phyloP scores from a whole-genome alignment of 2,797 vertebrate genomes.

The Aplochiton taeniatus region DNA sequence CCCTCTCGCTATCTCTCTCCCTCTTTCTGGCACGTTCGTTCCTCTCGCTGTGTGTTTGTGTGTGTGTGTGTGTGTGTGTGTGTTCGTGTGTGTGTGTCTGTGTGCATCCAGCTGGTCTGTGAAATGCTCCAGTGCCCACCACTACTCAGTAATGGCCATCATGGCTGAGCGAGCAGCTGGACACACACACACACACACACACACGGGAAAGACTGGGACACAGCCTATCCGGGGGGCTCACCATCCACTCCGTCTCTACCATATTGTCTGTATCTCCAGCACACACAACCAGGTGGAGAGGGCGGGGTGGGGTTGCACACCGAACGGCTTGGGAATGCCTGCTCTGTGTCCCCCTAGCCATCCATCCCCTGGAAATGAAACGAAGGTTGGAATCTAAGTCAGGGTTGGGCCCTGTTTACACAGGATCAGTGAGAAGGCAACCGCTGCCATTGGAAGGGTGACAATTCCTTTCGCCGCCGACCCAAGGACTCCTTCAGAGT shows the following conservation, averaged over 20 bases:
- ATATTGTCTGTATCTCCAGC: constrained; percentile 58
- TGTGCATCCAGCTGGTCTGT: constrained; percentile 70
- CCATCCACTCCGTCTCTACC: constrained; percentile 64
- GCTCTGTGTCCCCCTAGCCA: too few relatives aligned
- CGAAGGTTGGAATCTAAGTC: too few relatives aligned
- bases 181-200: constrained; percentile 38
- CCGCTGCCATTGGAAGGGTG: too few relatives aligned
- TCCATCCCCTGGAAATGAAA: too few relatives aligned
- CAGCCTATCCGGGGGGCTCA: constrained; percentile 53
- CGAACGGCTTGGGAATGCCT: too few relatives aligned
- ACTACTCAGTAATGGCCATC: constrained; percentile 61
- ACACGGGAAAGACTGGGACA: constrained; percentile 16
- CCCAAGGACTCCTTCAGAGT: too few relatives aligned
- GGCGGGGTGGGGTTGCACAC: too few relatives aligned
- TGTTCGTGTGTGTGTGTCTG: constrained; percentile 41
- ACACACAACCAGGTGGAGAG: constrained; percentile 13
- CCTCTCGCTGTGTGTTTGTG: constrained; percentile 54
- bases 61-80: constrained; percentile 36
- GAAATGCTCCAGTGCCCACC: constrained; percentile 69
- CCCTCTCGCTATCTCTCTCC: constrained; percentile 12
- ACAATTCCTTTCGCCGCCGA: too few relatives aligned
- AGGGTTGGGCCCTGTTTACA: too few relatives aligned
- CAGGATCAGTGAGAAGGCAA: too few relatives aligned
- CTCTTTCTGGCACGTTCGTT: constrained; percentile 31
- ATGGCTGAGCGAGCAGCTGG: constrained; percentile 68